A percentile compares a stretch with the other conserved stretches of the same genome.
phyloP scores from a whole-genome alignment of 1,140 invertebrate genomes.

The Elysia chlorotica region DNA sequence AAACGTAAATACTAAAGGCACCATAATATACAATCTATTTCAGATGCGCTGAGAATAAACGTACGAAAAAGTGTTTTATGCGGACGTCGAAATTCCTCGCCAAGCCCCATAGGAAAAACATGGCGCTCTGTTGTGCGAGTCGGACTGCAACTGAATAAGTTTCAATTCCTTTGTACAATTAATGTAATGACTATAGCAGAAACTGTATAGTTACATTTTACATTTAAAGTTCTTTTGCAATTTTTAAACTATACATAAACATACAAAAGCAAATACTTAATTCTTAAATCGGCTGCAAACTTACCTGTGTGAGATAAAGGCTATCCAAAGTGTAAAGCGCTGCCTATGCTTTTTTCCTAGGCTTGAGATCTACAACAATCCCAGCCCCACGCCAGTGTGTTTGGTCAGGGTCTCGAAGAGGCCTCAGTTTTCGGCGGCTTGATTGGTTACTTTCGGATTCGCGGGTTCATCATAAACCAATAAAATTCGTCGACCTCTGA shows the following conservation, averaged over 20 bases:
- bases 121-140: constrained; percentile 31
- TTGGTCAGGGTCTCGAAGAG: neutral
- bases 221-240: neutral
- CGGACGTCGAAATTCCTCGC: constrained; percentile 5
- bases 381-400: constrained; percentile 19
- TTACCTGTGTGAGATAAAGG: neutral
- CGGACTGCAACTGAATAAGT: neutral
- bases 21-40: neutral
- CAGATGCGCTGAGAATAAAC: neutral
- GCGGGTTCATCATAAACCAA: neutral
- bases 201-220: neutral
- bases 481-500: neutral
- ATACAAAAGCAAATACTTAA: neutral
- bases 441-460: constrained; percentile 20
- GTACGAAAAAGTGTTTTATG: constrained; percentile 4
- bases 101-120: constrained; percentile 24
- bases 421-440: neutral
- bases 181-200: neutral
- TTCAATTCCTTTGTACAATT: neutral
- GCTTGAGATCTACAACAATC: neutral
- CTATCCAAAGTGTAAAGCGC: neutral
- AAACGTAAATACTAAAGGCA: neutral
- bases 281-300: neutral
- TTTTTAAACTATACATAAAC: neutral
- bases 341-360: neutral